Conservation (phyloP, 2,113 vertebrate species). For the Mesitornis unicolor region DNA sequence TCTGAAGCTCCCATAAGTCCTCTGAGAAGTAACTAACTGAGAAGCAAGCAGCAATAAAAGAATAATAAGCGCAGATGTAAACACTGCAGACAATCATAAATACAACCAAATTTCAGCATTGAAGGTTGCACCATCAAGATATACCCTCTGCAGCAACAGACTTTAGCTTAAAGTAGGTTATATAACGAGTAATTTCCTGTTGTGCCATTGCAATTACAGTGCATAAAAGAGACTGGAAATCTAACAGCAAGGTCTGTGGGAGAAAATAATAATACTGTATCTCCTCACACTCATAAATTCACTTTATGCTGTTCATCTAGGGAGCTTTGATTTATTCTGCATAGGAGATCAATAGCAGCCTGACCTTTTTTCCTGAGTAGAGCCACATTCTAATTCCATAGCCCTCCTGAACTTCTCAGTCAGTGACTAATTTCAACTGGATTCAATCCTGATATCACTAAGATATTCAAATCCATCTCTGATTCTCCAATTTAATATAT, state of each 20-base stretch:
- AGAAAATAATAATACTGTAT: background rate
- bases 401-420: background rate
- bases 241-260: background rate
- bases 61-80: background rate
- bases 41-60: background rate
- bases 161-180: background rate
- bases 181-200: background rate
- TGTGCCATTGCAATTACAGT: background rate
- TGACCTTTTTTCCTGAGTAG: background rate
- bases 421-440: background rate
- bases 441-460: background rate
- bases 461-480: background rate
- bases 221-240: background rate
- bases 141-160: background rate
- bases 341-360: background rate
- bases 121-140: background rate
- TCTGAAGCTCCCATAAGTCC: background rate
- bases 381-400: background rate
- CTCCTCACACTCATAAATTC: background rate
- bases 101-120: background rate
- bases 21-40: background rate
- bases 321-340: background rate
- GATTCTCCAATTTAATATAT: background rate
- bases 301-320: background rate
- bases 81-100: background rate